These are phyloP conservation scores for Aethina tumida DNA, from an alignment of 1,140 invertebrate genomes.

Conservation along the genomic window DNA sequence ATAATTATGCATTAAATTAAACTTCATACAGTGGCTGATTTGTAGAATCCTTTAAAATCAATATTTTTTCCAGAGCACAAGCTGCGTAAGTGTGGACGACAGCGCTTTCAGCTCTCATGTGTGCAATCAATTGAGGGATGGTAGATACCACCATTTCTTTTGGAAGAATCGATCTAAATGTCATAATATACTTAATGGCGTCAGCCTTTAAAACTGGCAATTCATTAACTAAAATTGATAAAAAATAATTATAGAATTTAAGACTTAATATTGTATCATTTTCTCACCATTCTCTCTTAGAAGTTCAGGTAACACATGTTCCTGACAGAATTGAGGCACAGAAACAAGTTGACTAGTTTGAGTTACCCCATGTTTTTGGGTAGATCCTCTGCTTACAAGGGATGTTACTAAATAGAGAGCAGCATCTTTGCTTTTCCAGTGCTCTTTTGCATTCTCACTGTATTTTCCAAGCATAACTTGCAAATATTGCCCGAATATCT, in stretches of 20 bases:
- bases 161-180: conserved; percentile 83
- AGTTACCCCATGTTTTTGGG: conserved; percentile 84
- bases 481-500: conserved; percentile 86
- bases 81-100: conserved; percentile 95
- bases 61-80: conserved; percentile 79
- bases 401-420: conserved; percentile 94
- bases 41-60: conserved; percentile 56
- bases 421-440: conserved; percentile 93
- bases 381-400: conserved; percentile 82
- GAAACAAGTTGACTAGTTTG: conserved; percentile 83
- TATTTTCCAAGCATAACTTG: conserved; percentile 71
- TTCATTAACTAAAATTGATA: conserved; percentile 56
- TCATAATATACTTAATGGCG: conserved; percentile 93
- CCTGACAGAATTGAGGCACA: conserved; percentile 74
- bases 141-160: conserved; percentile 61
- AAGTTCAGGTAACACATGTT: conserved; percentile 80
- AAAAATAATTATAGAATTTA: background rate
- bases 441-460: conserved; percentile 55
- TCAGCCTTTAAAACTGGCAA: conserved; percentile 90
- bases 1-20: conserved; percentile 6
- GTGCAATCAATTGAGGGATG: conserved; percentile 65
- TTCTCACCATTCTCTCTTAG: conserved; percentile 56
- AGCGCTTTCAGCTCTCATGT: conserved; percentile 60
- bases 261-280: no score
- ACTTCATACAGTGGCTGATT: conserved; percentile 44